A percentile compares a stretch with the other conserved stretches of the same genome.
phyloP scores from a whole-genome alignment of 1,140 invertebrate species.

The Solenopsis fugax region DNA sequence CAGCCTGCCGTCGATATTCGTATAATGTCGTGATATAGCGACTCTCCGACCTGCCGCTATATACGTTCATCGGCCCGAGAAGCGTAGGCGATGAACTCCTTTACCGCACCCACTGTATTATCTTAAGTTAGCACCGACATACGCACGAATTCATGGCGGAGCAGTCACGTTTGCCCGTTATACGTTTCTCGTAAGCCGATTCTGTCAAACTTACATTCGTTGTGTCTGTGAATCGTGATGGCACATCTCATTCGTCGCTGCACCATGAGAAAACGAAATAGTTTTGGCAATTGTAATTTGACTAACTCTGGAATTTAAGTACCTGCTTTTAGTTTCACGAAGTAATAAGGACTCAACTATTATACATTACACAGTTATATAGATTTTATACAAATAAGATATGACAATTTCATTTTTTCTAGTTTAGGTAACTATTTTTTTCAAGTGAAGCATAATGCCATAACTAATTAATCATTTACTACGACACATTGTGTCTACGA shows the following conservation, averaged over 20 bases:
- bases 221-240: background rate
- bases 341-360: too few species aligned
- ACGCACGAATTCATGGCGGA: conserved; percentile 20
- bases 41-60: background rate
- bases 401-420: too few species aligned
- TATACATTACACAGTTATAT: too few species aligned
- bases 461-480: too few species aligned
- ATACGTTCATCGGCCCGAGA: conserved; percentile 35
- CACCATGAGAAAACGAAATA: too few species aligned
- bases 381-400: too few species aligned
- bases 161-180: conserved; percentile 21
- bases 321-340: too few species aligned
- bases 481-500: too few species aligned
- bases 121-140: conserved; percentile 47
- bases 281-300: too few species aligned
- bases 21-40: conserved; percentile 30
- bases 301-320: too few species aligned
- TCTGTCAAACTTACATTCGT: background rate
- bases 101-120: conserved; percentile 50
- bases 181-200: conserved; percentile 33
- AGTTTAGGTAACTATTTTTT: too few species aligned
- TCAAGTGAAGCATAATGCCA: too few species aligned
- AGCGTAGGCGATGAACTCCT: conserved; percentile 61
- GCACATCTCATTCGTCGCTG: background rate
- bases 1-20: conserved; percentile 43